Evolutionary conservation across 2,888 invertebrate genomes (phyloP), one percentile per base, ranked within the genome.

Genomic region (Notodonta ziczac): DNA sequence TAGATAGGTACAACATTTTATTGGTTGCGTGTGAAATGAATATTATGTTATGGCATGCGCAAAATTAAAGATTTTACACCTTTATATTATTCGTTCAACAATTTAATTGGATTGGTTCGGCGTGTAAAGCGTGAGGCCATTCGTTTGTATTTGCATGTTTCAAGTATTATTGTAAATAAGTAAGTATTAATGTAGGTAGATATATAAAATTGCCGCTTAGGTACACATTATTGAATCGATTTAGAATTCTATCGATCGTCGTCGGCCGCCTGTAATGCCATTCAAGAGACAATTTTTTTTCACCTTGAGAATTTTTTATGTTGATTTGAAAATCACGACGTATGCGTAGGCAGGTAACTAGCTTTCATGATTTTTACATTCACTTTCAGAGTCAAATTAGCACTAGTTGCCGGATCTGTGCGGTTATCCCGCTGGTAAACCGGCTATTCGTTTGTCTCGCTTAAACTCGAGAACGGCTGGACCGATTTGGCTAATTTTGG

Each of bases 221-320:
- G 66, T 69, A 63, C 60, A 62, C 53, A 71, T 74, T 86, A 88
- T 85, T 81, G 76, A 83, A 79, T 73, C 76, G 70, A 88, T 90
- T 89, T 90, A 87, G 86, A 90, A 91, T 89, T 91, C 88, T 87
- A 90, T 89, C 83, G 86, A 88, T 84, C 84, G 82, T 83, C 83
- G 82, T 58, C 70, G 78, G 74, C 77, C 76, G 79, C 70, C 70
- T 73, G 81, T 86, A 87, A 87, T 88, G 82, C 75, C 77, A 87
- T 89, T 81, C 87, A 81, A 82, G 83, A 85, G 80, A 82, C 82
- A 84, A n/a, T 46, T 83, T 85, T 89, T 84, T 89, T 86, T 87
- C 84, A 87, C 88, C 89, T 91, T 91, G 88, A 84, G 84, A 81
- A 79, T 82, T 78, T 84, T 80, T 76, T 80, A 84, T 80, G 78